phyloP scores from a whole-genome alignment of 2,113 vertebrate genomes.

The Charadrius vociferus region DNA sequence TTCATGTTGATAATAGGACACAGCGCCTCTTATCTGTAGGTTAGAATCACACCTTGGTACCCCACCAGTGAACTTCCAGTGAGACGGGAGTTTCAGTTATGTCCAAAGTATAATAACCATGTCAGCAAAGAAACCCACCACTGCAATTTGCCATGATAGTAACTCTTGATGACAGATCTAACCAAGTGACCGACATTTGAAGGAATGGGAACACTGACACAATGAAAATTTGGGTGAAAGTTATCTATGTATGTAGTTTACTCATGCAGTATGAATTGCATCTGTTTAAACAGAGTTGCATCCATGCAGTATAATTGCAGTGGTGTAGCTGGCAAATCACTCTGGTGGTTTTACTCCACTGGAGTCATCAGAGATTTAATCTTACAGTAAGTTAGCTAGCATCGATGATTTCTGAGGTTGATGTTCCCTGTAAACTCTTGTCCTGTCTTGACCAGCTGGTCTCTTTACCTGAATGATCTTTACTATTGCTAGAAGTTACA shows the following conservation, averaged over 20 bases:
- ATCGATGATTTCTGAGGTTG: background rate
- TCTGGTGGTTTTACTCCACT: background rate
- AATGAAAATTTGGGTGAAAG: background rate
- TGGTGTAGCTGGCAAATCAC: background rate
- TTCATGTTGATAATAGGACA: background rate
- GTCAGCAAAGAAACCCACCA: background rate
- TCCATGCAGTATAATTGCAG: background rate
- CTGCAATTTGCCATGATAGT: background rate
- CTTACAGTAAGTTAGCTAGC: background rate
- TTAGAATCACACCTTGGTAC: background rate
- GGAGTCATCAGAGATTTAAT: background rate
- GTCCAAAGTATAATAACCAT: background rate
- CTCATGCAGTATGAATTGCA: background rate
- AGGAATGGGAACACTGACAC: background rate
- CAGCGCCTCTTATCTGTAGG: background rate
- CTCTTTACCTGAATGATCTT: background rate
- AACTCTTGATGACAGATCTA: background rate
- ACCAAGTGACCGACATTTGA: background rate
- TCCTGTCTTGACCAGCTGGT: background rate
- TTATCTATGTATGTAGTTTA: background rate
- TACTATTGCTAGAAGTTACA: background rate
- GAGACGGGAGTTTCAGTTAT: background rate
- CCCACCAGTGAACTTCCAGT: background rate
- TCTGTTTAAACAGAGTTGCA: background rate
- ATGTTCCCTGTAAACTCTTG: background rate